Base-by-base conservation (phyloP, 1,140 invertebrate species). In the Vanessa atalanta region DNA sequence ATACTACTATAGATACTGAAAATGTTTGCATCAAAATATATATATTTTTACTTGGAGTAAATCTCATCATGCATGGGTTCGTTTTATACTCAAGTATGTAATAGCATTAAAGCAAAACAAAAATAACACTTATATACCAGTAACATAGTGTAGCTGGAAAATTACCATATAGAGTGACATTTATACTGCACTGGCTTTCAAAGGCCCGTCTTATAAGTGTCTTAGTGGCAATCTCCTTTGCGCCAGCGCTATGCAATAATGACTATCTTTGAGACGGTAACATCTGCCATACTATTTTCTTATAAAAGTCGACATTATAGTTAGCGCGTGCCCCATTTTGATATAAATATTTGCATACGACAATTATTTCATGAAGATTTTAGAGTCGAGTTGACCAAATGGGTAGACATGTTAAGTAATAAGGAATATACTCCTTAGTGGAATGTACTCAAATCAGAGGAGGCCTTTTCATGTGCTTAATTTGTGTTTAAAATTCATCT, bases 161-260 rank as follows among this genome's bases (percentile, higher is more conserved):
- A 86, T 88, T 88, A 84, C 78, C 85, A 87, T 88, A 88, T 88
- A 88, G 79, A 88, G 83, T 86, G 86, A 82, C 84, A 86, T 84
- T 88, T 84, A 85, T 83, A 84, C 76, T 83, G 82, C 79, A 79
- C 76, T 77, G 76, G 68, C 65, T 86, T 72, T 86, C 79, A 88
- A 84, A 86, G 82, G 77, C 75, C 55, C 72, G 53, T 77, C 81
- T 80, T 82, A 79, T 77, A 71, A 66, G 65, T 70, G 65, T 72
- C 72, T 75, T 72, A 68, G 72, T 68, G 65, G 73, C 72, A 71
- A 71, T 70, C 65, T 75, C 57, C 73, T 75, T 71, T 66, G 65
- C 64, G 43, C 70, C 64, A 70, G 51, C 37, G 50, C 20, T 69
- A 63, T 64, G 67, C 55, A 63, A 73, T 73, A 73, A 68, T 50